phyloP scores from a whole-genome alignment of 2,888 invertebrate genomes.

The Parnassius smintheus region DNA sequence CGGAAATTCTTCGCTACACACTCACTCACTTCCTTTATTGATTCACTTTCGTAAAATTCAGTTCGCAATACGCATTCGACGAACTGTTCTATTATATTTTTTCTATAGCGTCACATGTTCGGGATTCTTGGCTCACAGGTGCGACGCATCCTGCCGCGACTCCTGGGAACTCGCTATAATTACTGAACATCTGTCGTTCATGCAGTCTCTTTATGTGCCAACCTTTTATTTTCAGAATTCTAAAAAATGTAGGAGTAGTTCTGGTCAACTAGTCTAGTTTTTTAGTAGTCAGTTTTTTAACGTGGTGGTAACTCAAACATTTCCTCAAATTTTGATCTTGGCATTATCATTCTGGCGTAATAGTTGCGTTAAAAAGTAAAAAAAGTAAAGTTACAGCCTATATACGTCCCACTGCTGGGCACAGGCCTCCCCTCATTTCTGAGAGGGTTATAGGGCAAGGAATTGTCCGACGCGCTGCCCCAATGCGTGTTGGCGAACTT shows the following conservation, averaged over 20 bases:
- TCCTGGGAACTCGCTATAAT: constrained; percentile 56
- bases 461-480: too few species aligned
- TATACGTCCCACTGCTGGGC: too few species aligned
- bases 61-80: constrained; percentile 21
- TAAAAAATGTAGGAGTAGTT: constrained; percentile 5
- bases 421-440: too few species aligned
- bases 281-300: too few species aligned
- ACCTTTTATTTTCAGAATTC: constrained; percentile 7
- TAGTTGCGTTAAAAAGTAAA: too few species aligned
- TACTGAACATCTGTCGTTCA: constrained; percentile 66
- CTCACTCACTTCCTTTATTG: constrained; percentile 14
- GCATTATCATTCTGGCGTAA: too few species aligned
- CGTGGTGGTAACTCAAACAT: too few species aligned
- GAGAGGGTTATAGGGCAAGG: too few species aligned
- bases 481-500: too few species aligned
- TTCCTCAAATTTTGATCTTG: too few species aligned
- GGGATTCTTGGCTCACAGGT: constrained; percentile 64
- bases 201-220: constrained; percentile 25
- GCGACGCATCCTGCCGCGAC: constrained; percentile 67
- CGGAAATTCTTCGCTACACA: constrained; percentile 15
- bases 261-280: too few species aligned
- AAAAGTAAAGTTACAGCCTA: too few species aligned
- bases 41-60: constrained; percentile 18
- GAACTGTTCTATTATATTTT: constrained; percentile 39
- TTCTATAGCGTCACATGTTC: constrained; percentile 51